Conservation (phyloP, 1,140 invertebrate species). For the Drosophila nebulosa region DNA sequence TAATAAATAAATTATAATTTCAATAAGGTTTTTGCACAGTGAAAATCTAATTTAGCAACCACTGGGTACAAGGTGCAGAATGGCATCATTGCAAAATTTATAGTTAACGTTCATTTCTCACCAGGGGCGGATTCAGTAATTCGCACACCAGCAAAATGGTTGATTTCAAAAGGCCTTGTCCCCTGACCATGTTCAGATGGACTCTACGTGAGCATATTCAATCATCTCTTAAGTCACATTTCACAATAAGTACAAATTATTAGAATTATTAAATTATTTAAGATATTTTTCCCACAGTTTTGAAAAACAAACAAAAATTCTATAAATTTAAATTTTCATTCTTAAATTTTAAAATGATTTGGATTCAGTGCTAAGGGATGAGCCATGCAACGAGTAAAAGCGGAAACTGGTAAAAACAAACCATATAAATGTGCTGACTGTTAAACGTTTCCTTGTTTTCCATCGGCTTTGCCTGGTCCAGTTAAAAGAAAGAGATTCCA, state of each 20-base stretch:
- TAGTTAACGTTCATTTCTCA: background rate
- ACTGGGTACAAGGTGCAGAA: background rate
- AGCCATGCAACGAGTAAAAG: background rate
- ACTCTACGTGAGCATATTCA: no score
- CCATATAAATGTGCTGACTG: slow-evolving; percentile 68
- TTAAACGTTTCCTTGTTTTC: slow-evolving; percentile 57
- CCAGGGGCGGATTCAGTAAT: background rate
- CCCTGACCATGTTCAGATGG: no score
- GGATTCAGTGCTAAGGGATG: background rate
- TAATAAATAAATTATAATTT: slow-evolving; percentile 74
- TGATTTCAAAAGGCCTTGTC: no score
- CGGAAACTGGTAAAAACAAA: slow-evolving; percentile 54
- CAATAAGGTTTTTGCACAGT: slow-evolving; percentile 52
- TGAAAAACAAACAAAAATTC: no score
- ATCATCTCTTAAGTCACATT: no score
- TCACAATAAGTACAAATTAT: no score
- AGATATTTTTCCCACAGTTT: no score
- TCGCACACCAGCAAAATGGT: no score
- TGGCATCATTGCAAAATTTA: background rate
- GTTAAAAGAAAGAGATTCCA: slow-evolving; percentile 9
- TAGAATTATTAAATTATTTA: no score
- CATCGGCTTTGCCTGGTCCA: slow-evolving; percentile 26
- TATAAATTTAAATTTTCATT: background rate
- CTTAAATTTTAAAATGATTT: background rate
- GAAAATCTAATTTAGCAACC: slow-evolving; percentile 51